Evolutionary conservation across 2,113 vertebrate genomes (phyloP), one percentile per base, ranked within the genome.

Genomic region (Mus pahari): DNA sequence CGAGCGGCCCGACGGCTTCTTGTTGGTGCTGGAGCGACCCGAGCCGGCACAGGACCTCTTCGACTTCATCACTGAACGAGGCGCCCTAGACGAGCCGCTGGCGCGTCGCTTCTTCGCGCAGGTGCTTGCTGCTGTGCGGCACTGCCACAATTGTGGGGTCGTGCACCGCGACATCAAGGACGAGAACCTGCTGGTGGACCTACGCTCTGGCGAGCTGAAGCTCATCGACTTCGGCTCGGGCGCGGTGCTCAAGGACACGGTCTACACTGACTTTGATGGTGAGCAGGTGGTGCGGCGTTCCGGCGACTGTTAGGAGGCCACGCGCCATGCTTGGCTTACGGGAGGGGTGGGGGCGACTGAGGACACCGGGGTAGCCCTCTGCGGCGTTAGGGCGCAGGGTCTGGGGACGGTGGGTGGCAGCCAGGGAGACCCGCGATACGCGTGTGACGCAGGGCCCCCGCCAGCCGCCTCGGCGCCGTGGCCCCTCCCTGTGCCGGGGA

Each of bases 181-280:
- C 82, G 99, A 99, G 94, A 99, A 99, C 97, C 99, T 99, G 97
- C 99, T 99, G 55, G 99, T 99, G 98, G 99, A 99, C 48, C 98
- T 99, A 71, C 98, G 99, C 97, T 99, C 98, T 0, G 99, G 99
- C 64, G 99, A 99, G 96, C 99, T 99, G 86, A 99, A 99, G 98
- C 99, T 99, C 89, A 99, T 99, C 89, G 99, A 99, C 98, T 99
- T 99, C 94, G 99, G 99, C 90, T 99, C 99, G 0, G 99, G 99
- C 91, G 99, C 99, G 26, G 98, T 99, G 82, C 99, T 99, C 98
- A 99, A 99, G 99, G 99, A 99, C 99, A 99, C 99, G 0, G 99
- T 99, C 82, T 99, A 99, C 98, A 99, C 99, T 0, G 99, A 99
- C 97, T 99, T 99, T 55, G 99, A 99, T 22, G 99, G 99, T 99